These are phyloP conservation scores for Turnix velox DNA, from an alignment of 2,113 vertebrate species.

Conservation along the genomic window DNA sequence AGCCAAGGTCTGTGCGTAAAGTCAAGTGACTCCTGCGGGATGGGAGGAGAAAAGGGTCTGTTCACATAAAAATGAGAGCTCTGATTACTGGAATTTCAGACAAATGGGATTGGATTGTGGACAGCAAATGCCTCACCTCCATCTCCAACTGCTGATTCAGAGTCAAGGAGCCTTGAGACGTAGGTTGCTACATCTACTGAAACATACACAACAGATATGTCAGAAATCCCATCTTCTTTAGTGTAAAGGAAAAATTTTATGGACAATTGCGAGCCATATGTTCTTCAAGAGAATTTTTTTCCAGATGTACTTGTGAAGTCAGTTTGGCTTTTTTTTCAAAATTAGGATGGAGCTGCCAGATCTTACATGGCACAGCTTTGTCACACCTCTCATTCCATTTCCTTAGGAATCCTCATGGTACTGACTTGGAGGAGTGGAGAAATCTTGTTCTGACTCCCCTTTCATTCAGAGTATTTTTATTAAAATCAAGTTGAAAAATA, in stretches of 20 bases:
- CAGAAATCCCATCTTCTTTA: neutral
- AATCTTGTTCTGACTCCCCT: neutral
- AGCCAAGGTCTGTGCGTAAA: neutral
- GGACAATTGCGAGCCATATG: neutral
- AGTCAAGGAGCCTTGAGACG: neutral
- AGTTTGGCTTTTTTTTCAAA: neutral
- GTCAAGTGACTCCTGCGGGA: neutral
- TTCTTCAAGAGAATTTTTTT: constrained; percentile 8
- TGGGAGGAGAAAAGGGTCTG: neutral
- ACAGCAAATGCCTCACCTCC: neutral
- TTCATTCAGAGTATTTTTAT: neutral
- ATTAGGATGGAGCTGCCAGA: neutral
- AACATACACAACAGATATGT: neutral
- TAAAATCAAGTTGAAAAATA: neutral
- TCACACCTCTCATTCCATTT: neutral
- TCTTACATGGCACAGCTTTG: neutral
- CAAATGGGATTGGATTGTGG: neutral
- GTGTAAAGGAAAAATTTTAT: neutral
- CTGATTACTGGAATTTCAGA: neutral
- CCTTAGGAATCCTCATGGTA: neutral
- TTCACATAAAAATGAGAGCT: neutral
- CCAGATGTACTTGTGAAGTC: neutral
- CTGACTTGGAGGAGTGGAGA: neutral
- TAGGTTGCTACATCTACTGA: neutral
- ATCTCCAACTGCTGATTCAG: neutral